Evolutionary conservation across 2,797 vertebrate species (phyloP).

Genomic region (Capromys pilorides): DNA sequence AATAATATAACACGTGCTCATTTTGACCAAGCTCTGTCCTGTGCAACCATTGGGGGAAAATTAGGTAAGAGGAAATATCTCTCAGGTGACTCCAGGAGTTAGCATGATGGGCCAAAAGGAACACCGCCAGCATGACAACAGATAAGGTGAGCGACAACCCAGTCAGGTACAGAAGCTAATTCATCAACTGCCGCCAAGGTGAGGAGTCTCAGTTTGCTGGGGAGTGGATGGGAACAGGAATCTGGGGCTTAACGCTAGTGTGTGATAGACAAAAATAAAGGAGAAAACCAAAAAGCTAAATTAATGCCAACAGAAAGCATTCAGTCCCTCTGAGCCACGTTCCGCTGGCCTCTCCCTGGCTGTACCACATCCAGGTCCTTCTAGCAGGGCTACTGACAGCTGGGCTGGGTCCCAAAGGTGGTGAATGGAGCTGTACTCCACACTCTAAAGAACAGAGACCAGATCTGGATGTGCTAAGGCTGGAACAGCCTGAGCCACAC

Average conservation of each 20-base stretch:
- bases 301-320: neutral
- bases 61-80: neutral
- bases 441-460: neutral
- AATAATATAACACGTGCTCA: neutral
- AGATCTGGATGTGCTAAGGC: neutral
- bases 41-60: neutral
- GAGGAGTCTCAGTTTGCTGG: neutral
- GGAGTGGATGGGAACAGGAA: accelerated
- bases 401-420: neutral
- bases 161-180: neutral
- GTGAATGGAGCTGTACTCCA: neutral
- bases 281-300: neutral
- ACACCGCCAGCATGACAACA: neutral
- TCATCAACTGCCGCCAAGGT: accelerated
- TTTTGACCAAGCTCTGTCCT: neutral
- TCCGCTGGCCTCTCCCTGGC: neutral
- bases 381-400: neutral
- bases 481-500: neutral
- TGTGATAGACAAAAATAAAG: neutral
- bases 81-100: neutral
- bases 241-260: accelerated
- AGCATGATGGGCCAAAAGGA: neutral
- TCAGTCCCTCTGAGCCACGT: accelerated
- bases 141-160: neutral
- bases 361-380: neutral